These are phyloP conservation scores for Eristalis intricaria DNA, from an alignment of 2,888 invertebrate species.

Conservation along the genomic window DNA sequence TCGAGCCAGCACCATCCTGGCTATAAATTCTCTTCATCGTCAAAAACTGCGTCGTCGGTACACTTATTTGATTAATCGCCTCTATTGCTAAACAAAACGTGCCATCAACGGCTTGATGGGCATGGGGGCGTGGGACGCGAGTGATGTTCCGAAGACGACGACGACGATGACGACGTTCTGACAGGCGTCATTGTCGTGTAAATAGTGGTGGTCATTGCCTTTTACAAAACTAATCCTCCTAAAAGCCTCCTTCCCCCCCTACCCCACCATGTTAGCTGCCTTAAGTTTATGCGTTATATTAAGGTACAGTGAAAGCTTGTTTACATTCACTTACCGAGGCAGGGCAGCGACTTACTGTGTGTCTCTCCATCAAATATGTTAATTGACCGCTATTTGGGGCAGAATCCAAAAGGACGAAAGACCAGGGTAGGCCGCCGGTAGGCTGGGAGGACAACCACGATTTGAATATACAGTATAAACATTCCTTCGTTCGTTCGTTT, in stretches of 20 bases:
- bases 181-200: neutral
- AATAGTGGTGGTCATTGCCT: slow-evolving; percentile 44
- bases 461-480: slow-evolving; percentile 31
- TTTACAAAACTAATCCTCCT: slow-evolving; percentile 43
- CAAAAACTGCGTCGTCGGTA: neutral
- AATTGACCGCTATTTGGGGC: slow-evolving; percentile 58
- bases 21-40: slow-evolving; percentile 39
- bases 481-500: too few species aligned
- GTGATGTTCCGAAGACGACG: neutral
- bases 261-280: neutral
- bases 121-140: neutral
- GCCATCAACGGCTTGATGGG: neutral
- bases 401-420: neutral
- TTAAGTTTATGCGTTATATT: neutral
- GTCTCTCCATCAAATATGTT: slow-evolving; percentile 55
- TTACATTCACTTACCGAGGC: slow-evolving; percentile 25
- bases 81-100: slow-evolving; percentile 37
- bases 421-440: neutral
- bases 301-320: slow-evolving; percentile 15
- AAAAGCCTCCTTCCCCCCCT: slow-evolving; percentile 25
- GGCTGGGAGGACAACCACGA: slow-evolving; percentile 5
- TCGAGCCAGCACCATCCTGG: slow-evolving; percentile 11
- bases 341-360: slow-evolving; percentile 42
- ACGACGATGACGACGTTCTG: neutral
- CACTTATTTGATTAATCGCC: slow-evolving; percentile 59